Conservation (phyloP, 2,113 vertebrate species). For the Delphinus delphis region DNA sequence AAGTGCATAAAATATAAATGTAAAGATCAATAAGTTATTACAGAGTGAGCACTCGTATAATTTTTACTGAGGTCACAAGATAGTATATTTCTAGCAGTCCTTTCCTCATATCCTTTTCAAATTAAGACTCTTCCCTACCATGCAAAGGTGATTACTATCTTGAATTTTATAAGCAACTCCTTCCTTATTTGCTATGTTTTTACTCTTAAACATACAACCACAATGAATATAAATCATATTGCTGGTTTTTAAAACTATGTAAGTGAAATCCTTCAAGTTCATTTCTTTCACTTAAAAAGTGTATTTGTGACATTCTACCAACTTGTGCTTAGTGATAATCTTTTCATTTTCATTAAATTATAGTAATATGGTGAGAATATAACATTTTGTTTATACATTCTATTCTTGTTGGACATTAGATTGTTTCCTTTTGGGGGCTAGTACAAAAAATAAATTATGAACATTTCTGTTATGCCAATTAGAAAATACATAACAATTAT, state of each 20-base stretch:
- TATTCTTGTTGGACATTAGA: background rate
- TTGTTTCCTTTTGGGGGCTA: background rate
- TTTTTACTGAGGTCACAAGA: background rate
- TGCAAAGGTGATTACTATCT: background rate
- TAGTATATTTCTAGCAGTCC: background rate
- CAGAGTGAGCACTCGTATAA: background rate
- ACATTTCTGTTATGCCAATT: background rate
- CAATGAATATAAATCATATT: background rate
- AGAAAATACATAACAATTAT: background rate
- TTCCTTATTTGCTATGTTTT: background rate
- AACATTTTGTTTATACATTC: background rate
- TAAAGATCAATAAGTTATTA: background rate
- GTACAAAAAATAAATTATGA: background rate
- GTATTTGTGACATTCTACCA: background rate
- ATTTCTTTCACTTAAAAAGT: background rate
- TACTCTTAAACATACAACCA: background rate
- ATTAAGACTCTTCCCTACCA: background rate
- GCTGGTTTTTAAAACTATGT: background rate
- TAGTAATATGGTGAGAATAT: background rate
- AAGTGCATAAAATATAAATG: background rate
- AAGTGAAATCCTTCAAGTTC: background rate
- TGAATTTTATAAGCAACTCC: background rate
- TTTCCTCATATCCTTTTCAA: background rate
- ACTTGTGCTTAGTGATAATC: background rate
- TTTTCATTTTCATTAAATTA: background rate